These are phyloP conservation scores for Gallinago solitaria DNA, from an alignment of 2,797 vertebrate species.

Conservation along the genomic window DNA sequence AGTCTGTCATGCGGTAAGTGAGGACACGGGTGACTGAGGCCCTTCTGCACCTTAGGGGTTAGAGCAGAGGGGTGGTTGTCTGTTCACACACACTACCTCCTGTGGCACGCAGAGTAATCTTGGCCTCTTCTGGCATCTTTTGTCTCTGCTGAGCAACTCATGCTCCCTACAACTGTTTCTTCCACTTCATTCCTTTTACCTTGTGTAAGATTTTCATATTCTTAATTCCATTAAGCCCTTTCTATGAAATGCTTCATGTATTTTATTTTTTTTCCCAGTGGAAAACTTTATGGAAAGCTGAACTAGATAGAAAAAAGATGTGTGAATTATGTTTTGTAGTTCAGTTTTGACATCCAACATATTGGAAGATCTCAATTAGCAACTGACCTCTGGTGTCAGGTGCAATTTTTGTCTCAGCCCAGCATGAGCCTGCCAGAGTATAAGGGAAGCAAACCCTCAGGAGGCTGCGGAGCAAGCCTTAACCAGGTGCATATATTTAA, in stretches of 20 bases:
- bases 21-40: not conserved
- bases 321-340: not conserved
- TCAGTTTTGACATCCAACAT: not conserved
- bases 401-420: not conserved
- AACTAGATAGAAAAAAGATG: not conserved
- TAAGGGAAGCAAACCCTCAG: not conserved
- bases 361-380: not conserved
- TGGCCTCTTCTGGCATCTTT: not conserved
- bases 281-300: not conserved
- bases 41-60: rapidly evolving
- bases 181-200: not conserved
- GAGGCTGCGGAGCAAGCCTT: not conserved
- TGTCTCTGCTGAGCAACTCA: not conserved
- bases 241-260: not conserved
- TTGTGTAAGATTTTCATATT: not conserved
- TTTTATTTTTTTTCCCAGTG: not conserved
- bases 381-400: not conserved
- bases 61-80: not conserved
- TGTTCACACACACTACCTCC: rapidly evolving
- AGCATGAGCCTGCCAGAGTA: not conserved
- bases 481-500: not conserved
- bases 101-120: not conserved
- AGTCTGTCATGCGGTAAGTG: rapidly evolving
- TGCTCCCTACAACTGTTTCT: not conserved
- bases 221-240: not conserved